Evolutionary conservation across 2,888 invertebrate genomes (phyloP).

Genomic region (Drosophila demipolita): DNA sequence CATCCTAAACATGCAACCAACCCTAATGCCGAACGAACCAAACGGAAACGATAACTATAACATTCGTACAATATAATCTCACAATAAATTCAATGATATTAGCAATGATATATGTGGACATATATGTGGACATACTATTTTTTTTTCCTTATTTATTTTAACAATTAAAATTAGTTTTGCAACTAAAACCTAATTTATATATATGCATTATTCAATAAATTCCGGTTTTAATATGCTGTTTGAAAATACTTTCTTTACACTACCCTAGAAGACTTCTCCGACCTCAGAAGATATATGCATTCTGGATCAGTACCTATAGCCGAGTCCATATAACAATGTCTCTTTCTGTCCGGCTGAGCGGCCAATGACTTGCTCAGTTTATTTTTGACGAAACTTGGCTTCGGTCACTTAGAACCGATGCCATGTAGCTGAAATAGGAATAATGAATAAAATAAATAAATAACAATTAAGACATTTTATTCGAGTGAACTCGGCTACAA

Average conservation of each 20-base stretch:
- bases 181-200: constrained; percentile 46
- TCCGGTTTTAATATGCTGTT: constrained; percentile 25
- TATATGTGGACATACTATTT: constrained; percentile 12
- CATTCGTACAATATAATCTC: constrained; percentile 44
- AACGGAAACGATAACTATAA: constrained; percentile 28
- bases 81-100: constrained; percentile 61
- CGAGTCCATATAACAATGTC: not conserved
- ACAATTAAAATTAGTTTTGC: constrained; percentile 39
- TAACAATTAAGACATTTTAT: too few relatives aligned
- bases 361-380: not conserved
- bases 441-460: not conserved
- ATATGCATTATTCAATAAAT: constrained; percentile 43
- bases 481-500: too few relatives aligned
- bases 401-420: not conserved
- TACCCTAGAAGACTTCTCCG: not conserved
- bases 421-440: not conserved
- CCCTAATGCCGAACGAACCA: constrained; percentile 9
- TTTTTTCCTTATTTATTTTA: constrained; percentile 56
- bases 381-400: not conserved
- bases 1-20: not conserved
- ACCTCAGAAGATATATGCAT: not conserved
- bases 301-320: not conserved
- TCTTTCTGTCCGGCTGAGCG: not conserved
- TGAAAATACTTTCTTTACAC: not conserved
- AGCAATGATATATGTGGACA: constrained; percentile 55